Evolutionary conservation across 2,113 vertebrate species (phyloP).

Genomic region (Panthera uncia): DNA sequence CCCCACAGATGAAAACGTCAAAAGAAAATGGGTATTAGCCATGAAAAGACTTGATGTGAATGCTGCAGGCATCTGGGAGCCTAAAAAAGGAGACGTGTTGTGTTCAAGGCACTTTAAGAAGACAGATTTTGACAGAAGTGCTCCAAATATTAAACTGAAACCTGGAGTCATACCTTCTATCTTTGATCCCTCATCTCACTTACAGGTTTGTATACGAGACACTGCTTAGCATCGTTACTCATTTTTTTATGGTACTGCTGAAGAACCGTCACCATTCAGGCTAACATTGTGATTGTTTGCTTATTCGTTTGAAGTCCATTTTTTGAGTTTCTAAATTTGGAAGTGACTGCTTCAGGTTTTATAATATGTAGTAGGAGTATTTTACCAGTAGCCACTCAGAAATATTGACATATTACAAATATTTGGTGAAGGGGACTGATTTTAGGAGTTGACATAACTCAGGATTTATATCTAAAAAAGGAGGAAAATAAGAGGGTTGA

Average conservation of each 20-base stretch:
- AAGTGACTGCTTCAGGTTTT: neutral
- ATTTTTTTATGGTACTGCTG: neutral
- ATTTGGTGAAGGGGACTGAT: neutral
- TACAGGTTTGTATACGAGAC: slow-evolving; percentile 70
- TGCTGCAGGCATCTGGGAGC: slow-evolving; percentile 75
- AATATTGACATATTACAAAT: neutral
- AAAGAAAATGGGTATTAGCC: slow-evolving; percentile 78
- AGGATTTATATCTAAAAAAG: slow-evolving; percentile 16
- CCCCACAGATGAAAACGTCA: slow-evolving; percentile 76
- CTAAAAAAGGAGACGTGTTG: slow-evolving; percentile 79
- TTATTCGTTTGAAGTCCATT: neutral
- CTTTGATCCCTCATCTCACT: slow-evolving; percentile 71
- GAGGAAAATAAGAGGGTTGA: slow-evolving; percentile 7
- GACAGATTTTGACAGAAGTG: slow-evolving; percentile 78
- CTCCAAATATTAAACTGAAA: slow-evolving; percentile 78
- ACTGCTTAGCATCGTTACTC: neutral
- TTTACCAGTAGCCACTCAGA: neutral
- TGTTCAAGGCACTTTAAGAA: slow-evolving; percentile 80
- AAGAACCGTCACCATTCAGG: neutral
- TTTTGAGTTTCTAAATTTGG: neutral
- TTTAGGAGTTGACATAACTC: neutral
- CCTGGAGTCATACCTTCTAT: slow-evolving; percentile 77
- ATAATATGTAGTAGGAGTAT: neutral
- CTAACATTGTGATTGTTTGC: neutral
- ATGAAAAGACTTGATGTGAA: slow-evolving; percentile 80